Evolutionary conservation across 2,113 vertebrate species (phyloP).

Genomic region (Neodontobutis hainanensis): DNA sequence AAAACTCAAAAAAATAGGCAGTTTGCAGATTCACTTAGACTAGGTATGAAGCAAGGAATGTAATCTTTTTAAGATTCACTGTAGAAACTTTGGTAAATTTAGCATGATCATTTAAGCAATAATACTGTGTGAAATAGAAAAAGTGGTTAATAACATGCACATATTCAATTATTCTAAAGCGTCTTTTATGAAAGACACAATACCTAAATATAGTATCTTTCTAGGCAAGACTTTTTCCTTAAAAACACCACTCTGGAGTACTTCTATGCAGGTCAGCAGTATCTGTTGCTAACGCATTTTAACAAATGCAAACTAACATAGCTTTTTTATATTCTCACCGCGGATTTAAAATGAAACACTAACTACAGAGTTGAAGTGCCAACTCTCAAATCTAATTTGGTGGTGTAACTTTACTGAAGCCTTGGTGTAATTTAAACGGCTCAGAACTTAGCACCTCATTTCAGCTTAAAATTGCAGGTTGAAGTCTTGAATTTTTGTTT

Average conservation of each 20-base stretch:
- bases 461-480: not conserved
- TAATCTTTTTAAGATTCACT: too few relatives aligned
- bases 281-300: not conserved
- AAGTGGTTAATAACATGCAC: too few relatives aligned
- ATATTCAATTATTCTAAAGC: too few relatives aligned
- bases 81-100: too few relatives aligned
- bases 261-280: not conserved
- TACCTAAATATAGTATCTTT: too few relatives aligned
- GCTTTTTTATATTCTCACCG: not conserved
- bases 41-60: too few relatives aligned
- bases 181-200: too few relatives aligned
- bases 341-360: slow-evolving; percentile 32
- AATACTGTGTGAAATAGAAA: too few relatives aligned
- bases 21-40: too few relatives aligned
- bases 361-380: slow-evolving; percentile 10
- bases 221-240: too few relatives aligned
- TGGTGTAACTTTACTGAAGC: slow-evolving; percentile 22
- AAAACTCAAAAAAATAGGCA: too few relatives aligned
- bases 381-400: slow-evolving; percentile 30
- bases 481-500: not conserved
- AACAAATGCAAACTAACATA: slow-evolving; percentile 7
- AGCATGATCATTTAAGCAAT: too few relatives aligned
- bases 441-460: slow-evolving; percentile 6
- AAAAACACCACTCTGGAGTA: not conserved
- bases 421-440: slow-evolving; percentile 6